phyloP scores from a whole-genome alignment of 2,888 invertebrate genomes.

The Phortica okadai region DNA sequence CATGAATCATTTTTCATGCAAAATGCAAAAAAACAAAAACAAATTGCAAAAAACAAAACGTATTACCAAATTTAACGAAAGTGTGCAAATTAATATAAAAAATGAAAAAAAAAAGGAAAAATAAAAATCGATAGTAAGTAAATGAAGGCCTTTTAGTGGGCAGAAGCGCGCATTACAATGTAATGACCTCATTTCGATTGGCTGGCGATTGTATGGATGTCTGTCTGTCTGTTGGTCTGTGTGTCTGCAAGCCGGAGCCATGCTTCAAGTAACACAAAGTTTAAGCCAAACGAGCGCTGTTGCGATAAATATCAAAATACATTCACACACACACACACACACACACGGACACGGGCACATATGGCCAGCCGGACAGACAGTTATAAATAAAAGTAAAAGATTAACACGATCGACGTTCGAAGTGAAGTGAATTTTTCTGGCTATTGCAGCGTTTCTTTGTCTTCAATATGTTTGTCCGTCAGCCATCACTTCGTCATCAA shows the following conservation, averaged over 20 bases:
- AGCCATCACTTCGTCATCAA: neutral
- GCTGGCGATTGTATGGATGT: constrained; percentile 20
- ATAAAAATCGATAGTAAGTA: neutral
- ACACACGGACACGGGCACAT: no score
- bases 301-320: constrained; percentile 20
- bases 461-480: neutral
- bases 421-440: no score
- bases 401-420: no score
- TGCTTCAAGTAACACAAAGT: neutral
- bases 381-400: neutral
- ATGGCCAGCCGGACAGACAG: no score
- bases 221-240: neutral
- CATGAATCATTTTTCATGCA: neutral
- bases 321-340: no score
- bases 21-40: no score
- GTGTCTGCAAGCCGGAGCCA: neutral
- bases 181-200: constrained; percentile 22
- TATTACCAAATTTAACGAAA: constrained; percentile 13
- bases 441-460: neutral
- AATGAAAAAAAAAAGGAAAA: neutral
- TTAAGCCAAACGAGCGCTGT: constrained; percentile 2
- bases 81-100: constrained; percentile 7
- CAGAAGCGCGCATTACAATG: neutral
- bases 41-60: neutral
- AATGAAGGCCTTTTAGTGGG: neutral